Conservation (phyloP, 2,113 vertebrate species). For the Psilopogon haemacephalus region DNA sequence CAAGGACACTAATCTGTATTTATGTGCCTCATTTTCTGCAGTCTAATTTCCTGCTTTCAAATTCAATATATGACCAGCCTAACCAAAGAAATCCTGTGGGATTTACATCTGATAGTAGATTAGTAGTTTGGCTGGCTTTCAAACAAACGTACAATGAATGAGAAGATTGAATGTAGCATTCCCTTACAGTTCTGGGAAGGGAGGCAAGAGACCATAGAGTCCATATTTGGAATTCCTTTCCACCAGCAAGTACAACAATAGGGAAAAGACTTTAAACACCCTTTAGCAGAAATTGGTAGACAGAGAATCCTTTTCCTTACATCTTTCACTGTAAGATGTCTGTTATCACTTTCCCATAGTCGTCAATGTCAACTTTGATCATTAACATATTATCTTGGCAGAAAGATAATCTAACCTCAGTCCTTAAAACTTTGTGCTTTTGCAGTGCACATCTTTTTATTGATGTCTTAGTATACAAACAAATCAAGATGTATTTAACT, state of each 20-base stretch:
- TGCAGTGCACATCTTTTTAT: constrained; percentile 8
- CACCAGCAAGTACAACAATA: constrained; percentile 1
- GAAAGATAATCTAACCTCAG: constrained; percentile 48
- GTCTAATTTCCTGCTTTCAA: not conserved
- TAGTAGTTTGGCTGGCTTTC: constrained; percentile 10
- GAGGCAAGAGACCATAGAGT: not conserved
- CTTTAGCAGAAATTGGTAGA: constrained; percentile 44
- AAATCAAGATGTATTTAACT: not conserved
- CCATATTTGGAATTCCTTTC: constrained; percentile 22
- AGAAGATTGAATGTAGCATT: constrained; percentile 21
- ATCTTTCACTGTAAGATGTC: constrained; percentile 47
- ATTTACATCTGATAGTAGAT: constrained; percentile 16
- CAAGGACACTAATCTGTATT: not conserved
- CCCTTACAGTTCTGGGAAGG: not conserved
- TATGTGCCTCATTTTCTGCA: not conserved
- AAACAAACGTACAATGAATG: not conserved
- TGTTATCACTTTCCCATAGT: constrained; percentile 63
- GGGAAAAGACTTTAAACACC: constrained; percentile 60
- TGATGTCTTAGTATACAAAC: not conserved
- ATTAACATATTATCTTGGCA: constrained; percentile 48
- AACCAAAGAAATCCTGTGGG: not conserved
- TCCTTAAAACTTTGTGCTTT: constrained; percentile 48
- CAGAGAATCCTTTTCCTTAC: constrained; percentile 20
- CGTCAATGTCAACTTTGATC: constrained; percentile 68
- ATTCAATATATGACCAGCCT: constrained; percentile 1